Conservation (phyloP, 2,797 vertebrate genomes). For the Micrastur ruficollis region DNA sequence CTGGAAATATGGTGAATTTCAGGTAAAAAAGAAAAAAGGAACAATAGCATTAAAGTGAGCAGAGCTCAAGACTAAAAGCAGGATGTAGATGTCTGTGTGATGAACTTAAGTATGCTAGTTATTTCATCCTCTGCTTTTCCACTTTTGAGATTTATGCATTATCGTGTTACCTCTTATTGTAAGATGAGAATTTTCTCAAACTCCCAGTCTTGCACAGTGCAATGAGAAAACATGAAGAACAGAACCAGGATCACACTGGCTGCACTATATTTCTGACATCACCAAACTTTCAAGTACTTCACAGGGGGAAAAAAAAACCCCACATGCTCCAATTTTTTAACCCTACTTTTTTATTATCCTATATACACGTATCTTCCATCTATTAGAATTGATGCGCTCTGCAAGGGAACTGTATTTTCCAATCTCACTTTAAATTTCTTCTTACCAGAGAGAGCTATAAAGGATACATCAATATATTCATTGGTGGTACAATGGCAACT, state of each 20-base stretch:
- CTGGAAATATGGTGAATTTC: not conserved
- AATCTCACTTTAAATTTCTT: conserved; percentile 39
- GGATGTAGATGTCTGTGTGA: not conserved
- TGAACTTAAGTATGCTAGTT: not conserved
- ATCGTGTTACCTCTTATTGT: not conserved
- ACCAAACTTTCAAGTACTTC: not conserved
- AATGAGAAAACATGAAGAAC: not conserved
- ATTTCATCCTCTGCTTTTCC: not conserved
- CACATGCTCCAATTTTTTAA: not conserved
- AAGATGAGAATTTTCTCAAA: not conserved
- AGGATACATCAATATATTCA: conserved; percentile 13
- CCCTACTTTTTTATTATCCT: not conserved
- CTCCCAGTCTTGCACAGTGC: not conserved
- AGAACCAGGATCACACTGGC: not conserved
- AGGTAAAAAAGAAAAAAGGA: not conserved
- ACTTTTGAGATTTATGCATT: not conserved
- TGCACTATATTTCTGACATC: not conserved
- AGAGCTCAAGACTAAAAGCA: not conserved
- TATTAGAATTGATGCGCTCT: not conserved
- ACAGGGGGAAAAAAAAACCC: not conserved
- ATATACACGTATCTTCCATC: not conserved
- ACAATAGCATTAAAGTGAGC: not conserved
- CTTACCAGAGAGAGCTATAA: conserved; percentile 19
- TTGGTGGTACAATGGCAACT: not conserved
- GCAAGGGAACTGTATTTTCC: conserved; percentile 6